These are phyloP conservation scores for Tapera naevia DNA, from an alignment of 2,797 vertebrate species.

Conservation along the genomic window DNA sequence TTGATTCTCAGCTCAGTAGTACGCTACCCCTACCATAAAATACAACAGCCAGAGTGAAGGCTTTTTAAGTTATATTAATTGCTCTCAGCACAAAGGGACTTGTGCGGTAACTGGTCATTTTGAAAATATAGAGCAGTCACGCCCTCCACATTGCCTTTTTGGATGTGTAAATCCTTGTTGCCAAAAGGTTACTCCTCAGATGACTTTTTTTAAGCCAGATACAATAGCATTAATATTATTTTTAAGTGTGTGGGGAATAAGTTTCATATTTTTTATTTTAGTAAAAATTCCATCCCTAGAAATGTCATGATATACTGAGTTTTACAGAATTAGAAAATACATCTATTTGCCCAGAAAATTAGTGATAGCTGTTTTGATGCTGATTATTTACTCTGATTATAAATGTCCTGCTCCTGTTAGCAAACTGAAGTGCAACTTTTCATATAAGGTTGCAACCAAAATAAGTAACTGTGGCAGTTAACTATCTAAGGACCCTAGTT, in stretches of 20 bases:
- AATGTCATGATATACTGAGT: background rate
- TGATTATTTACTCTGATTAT: background rate
- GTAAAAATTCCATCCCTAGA: background rate
- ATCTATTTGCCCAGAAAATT: background rate
- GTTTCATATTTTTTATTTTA: background rate
- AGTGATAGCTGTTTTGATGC: background rate
- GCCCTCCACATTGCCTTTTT: background rate
- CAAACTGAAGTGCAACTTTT: background rate
- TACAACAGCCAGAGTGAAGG: background rate
- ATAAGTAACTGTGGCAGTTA: background rate
- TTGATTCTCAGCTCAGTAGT: background rate
- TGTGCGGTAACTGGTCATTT: background rate
- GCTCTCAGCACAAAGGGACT: background rate
- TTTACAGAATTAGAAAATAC: background rate
- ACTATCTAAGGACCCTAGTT: background rate
- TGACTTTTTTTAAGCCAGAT: background rate
- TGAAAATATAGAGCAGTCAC: background rate
- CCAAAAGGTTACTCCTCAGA: background rate
- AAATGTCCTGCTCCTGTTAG: background rate
- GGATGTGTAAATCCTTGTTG: background rate
- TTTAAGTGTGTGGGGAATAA: background rate
- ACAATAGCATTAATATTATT: background rate
- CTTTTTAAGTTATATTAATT: background rate
- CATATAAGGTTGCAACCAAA: background rate
- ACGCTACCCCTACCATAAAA: background rate